Evolutionary conservation across 2,797 vertebrate species (phyloP).

Genomic region (Myotis planiceps): DNA sequence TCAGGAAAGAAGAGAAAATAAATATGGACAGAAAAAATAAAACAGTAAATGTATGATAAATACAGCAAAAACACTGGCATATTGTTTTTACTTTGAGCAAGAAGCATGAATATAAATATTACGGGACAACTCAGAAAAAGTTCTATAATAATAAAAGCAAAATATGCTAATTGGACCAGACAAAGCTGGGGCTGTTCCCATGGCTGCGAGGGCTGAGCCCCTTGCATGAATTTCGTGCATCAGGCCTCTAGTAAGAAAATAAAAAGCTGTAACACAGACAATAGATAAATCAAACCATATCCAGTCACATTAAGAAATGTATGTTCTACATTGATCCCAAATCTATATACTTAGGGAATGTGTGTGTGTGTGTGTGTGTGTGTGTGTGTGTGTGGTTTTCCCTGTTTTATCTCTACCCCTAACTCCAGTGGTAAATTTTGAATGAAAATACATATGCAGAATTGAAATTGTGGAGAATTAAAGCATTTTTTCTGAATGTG

Average conservation of each 20-base stretch:
- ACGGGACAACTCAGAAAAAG: background rate
- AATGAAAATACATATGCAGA: background rate
- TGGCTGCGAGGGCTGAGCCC: too few relatives aligned
- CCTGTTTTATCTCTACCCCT: background rate
- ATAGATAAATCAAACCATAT: background rate
- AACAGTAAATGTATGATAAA: background rate
- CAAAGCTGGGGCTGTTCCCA: rapidly evolving
- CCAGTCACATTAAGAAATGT: background rate
- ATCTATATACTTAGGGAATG: background rate
- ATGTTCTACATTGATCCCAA: background rate
- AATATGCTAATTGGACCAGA: too few relatives aligned
- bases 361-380: background rate
- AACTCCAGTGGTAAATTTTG: background rate
- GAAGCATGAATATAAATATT: background rate
- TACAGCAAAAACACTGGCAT: background rate
- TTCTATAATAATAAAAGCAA: too few relatives aligned
- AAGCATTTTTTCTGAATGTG: background rate
- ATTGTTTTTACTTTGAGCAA: background rate
- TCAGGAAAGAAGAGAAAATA: background rate
- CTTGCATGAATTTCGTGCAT: too few relatives aligned
- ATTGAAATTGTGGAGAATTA: background rate
- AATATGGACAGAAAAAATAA: background rate
- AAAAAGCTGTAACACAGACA: background rate
- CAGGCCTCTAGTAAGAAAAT: background rate
- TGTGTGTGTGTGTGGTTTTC: background rate